phyloP scores from a whole-genome alignment of 2,888 invertebrate genomes.

The Halictus ligatus region DNA sequence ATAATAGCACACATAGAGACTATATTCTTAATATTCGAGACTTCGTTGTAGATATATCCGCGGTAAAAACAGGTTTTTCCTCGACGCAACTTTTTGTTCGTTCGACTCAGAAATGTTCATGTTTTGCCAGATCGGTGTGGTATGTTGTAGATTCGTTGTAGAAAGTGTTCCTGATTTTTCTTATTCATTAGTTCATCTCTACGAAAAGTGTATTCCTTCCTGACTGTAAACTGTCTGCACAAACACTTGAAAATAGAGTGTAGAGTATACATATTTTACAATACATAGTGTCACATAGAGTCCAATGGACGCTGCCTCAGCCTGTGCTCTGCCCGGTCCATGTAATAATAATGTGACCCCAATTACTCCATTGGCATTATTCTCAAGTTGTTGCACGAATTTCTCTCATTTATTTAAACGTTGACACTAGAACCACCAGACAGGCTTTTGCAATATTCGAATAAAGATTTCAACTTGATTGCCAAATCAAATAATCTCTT shows the following conservation, averaged over 20 bases:
- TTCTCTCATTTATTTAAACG: background rate
- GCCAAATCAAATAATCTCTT: no score
- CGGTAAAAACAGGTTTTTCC: background rate
- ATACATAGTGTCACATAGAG: background rate
- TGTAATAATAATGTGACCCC: constrained; percentile 1
- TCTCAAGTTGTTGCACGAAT: constrained; percentile 1
- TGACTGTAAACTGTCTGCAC: constrained; percentile 7
- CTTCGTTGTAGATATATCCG: no score
- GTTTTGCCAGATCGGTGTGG: background rate
- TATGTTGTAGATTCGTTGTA: background rate
- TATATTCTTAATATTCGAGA: no score
- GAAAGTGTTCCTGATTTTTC: background rate
- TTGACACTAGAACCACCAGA: background rate
- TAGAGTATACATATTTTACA: constrained; percentile 16
- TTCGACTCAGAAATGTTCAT: background rate
- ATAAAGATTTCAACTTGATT: no score
- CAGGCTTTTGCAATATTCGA: background rate
- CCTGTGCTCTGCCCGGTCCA: background rate
- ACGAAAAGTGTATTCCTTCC: background rate
- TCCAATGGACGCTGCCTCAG: background rate
- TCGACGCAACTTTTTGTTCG: background rate
- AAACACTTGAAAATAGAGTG: constrained; percentile 20
- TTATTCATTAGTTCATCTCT: constrained; percentile 45
- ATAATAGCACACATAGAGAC: no score
- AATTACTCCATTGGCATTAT: constrained; percentile 6